These are phyloP conservation scores for Anthonomus grandis DNA, from an alignment of 1,140 invertebrate genomes.

Conservation along the genomic window DNA sequence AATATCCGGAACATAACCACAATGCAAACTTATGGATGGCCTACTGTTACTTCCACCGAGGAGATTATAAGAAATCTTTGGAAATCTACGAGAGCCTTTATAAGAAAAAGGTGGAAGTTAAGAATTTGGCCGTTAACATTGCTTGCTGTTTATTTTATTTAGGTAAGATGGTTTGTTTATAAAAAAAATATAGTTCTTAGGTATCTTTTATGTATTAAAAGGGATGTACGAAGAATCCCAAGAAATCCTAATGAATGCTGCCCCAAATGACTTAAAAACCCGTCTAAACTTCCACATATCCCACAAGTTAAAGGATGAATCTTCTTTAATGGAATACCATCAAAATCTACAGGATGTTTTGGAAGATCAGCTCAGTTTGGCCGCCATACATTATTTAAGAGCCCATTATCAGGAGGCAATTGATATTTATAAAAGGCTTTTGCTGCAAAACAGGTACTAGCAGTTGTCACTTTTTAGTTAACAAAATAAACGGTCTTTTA, in stretches of 20 bases:
- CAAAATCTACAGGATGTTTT: slow-evolving; percentile 81
- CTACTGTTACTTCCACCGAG: slow-evolving; percentile 93
- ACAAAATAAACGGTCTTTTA: slow-evolving; percentile 39
- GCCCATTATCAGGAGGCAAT: slow-evolving; percentile 98
- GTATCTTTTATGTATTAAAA: slow-evolving; percentile 48
- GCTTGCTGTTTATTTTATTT: slow-evolving; percentile 96
- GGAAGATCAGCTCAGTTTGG: slow-evolving; percentile 93
- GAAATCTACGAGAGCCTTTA: slow-evolving; percentile 61
- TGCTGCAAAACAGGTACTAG: slow-evolving; percentile 90
- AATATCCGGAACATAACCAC: slow-evolving; percentile 33
- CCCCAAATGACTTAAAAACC: slow-evolving; percentile 66
- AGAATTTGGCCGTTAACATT: slow-evolving; percentile 70
- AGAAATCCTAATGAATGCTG: slow-evolving; percentile 58
- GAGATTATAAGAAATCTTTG: slow-evolving; percentile 87
- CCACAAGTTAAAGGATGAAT: slow-evolving; percentile 88
- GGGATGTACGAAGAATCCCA: slow-evolving; percentile 66
- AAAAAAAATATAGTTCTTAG: slow-evolving; percentile 36
- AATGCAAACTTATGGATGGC: slow-evolving; percentile 79
- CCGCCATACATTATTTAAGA: slow-evolving; percentile 93
- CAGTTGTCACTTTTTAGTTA: not conserved
- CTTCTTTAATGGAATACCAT: slow-evolving; percentile 76
- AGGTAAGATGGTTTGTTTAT: slow-evolving; percentile 57
- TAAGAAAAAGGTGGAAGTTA: slow-evolving; percentile 48
- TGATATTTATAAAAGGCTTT: slow-evolving; percentile 95
- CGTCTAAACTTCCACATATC: slow-evolving; percentile 89